Evolutionary conservation across 1,140 invertebrate species (phyloP), one percentile per base, ranked within the genome.

Genomic region (Eriocheir sinensis): DNA sequence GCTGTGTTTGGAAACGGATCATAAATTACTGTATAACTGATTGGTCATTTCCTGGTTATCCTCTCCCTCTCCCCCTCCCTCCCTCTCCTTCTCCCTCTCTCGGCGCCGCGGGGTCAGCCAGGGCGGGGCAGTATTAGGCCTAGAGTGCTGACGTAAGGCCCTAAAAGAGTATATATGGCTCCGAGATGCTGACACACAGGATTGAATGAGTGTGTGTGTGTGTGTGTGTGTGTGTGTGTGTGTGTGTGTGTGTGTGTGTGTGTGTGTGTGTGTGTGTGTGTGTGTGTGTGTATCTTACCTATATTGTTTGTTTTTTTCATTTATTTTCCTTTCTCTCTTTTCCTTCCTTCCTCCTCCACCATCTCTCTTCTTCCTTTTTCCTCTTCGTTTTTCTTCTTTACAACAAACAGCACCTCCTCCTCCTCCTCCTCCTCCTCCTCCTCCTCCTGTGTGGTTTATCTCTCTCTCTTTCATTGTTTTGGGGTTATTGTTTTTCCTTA

Each of bases 51-150:
- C 34, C 34, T 41, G n/a, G 9, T 30, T 34, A 21, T n/a, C n/a
- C 86, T 89, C 86, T 89, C 86, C 48, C 86, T 89, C 86, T 89
- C 86, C 48, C 86, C 48, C 86, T 89, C 86, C 48, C 41, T 89
- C 86, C 48, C 86, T 89, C 86, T 89, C 86, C 30, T 21, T 53
- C 41, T 89, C 88, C 53, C 40, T 89, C 88, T 9, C 3, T 48
- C 88, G 15, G 41, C 27, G 41, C n/a, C 40, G 30, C 34, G 40
- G 83, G 34, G 21, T 36, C 34, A 85, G 83, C 6, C 83, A 34
- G 60, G 60, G 27, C 60, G n/a, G 60, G 60, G 60, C 27, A 72
- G n/a, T 72, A n/a, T n/a, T 72, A 72, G 60, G 60, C 60, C 60
- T 72, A 72, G n/a, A 72, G n/a, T n/a, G n/a, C 60, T 72, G 60